These are phyloP conservation scores for Clunio marinus DNA, from an alignment of 2,888 invertebrate genomes.

Conservation along the genomic window DNA sequence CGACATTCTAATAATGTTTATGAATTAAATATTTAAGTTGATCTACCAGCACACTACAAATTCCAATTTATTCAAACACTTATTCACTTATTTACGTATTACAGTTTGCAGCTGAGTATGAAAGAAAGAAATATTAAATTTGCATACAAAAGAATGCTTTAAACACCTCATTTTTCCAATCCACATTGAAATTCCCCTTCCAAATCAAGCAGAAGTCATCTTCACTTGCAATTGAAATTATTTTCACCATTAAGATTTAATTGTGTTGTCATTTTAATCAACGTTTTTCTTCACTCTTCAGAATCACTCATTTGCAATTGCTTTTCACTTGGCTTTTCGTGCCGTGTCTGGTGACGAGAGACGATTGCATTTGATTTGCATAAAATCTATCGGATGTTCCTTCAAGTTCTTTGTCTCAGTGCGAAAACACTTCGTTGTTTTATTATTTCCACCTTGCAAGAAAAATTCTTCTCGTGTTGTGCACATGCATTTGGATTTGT, in stretches of 20 bases:
- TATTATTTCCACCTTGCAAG: not conserved
- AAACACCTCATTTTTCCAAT: not conserved
- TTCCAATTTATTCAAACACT: too few species aligned
- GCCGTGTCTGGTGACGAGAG: not conserved
- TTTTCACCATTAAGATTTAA: slow-evolving; percentile 18
- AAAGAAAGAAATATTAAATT: not conserved
- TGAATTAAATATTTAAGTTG: too few species aligned
- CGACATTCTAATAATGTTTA: too few species aligned
- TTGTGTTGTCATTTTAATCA: slow-evolving; percentile 36
- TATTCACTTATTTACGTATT: too few species aligned
- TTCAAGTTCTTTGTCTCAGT: slow-evolving; percentile 15
- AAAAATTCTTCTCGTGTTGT: not conserved
- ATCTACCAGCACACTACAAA: too few species aligned
- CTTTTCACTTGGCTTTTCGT: slow-evolving; percentile 3
- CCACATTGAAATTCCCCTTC: too few species aligned
- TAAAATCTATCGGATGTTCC: slow-evolving; percentile 22
- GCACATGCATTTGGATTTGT: too few species aligned
- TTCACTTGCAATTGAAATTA: slow-evolving; percentile 2
- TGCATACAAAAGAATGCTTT: slow-evolving; percentile 21
- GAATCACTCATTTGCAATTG: slow-evolving; percentile 8
- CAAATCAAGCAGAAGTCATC: not conserved
- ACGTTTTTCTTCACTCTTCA: slow-evolving; percentile 32
- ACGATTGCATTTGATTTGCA: slow-evolving; percentile 33
- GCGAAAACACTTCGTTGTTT: too few species aligned
- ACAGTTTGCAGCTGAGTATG: too few species aligned